Evolutionary conservation across 2,888 invertebrate species (phyloP).

Genomic region (Ectobius pallidus): DNA sequence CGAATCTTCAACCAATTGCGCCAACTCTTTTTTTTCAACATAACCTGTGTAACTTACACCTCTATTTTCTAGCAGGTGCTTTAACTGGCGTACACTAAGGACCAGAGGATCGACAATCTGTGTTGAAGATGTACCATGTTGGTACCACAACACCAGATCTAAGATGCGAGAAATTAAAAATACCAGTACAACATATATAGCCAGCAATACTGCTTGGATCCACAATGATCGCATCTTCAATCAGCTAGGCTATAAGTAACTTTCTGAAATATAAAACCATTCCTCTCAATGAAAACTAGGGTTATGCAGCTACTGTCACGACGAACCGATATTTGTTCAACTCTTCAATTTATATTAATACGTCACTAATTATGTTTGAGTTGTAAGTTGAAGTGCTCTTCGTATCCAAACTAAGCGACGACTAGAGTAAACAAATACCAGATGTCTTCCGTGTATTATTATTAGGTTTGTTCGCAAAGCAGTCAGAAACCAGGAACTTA

Average conservation of each 20-base stretch:
- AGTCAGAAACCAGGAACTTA: too few species aligned
- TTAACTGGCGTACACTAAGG: slow-evolving; percentile 48
- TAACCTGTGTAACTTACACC: slow-evolving; percentile 50
- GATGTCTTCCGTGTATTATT: neutral
- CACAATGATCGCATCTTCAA: slow-evolving; percentile 46
- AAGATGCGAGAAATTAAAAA: slow-evolving; percentile 47
- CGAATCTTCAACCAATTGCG: slow-evolving; percentile 48
- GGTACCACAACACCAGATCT: slow-evolving; percentile 48
- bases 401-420: neutral
- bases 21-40: slow-evolving; percentile 49
- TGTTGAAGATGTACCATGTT: slow-evolving; percentile 47
- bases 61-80: slow-evolving; percentile 47
- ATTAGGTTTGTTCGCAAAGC: too few species aligned
- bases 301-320: too few species aligned
- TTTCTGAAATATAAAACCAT: neutral
- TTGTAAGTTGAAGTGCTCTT: neutral
- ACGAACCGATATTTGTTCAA: too few species aligned
- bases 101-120: slow-evolving; percentile 47
- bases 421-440: neutral
- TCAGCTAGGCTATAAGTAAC: neutral
- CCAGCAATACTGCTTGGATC: slow-evolving; percentile 46
- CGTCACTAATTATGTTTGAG: too few species aligned
- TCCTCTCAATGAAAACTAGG: neutral
- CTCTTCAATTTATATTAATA: neutral
- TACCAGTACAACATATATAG: slow-evolving; percentile 47